phyloP scores from a whole-genome alignment of 2,797 vertebrate genomes.

The Coluber constrictor region DNA sequence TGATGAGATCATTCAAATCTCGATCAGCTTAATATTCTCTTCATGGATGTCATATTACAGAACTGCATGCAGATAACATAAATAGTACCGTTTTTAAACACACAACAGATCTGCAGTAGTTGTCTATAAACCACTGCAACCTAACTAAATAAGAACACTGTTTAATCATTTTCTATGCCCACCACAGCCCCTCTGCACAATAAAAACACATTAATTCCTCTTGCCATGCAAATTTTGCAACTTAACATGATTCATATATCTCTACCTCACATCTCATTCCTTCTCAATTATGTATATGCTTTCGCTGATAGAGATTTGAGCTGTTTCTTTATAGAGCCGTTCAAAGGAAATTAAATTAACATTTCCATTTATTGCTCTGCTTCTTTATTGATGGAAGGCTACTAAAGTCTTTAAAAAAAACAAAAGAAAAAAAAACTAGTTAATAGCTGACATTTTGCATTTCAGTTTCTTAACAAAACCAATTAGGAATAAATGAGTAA shows the following conservation, averaged over 20 bases:
- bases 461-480: background rate
- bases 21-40: background rate
- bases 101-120: background rate
- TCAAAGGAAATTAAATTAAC: constrained; percentile 18
- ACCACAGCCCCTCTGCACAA: background rate
- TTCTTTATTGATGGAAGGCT: background rate
- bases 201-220: background rate
- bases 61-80: background rate
- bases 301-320: background rate
- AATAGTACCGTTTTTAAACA: background rate
- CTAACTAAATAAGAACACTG: background rate
- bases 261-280: background rate
- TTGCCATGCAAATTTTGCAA: background rate
- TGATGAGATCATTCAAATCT: background rate
- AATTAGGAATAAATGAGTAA: background rate
- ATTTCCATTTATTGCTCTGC: background rate
- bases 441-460: background rate
- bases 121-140: background rate
- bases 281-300: background rate
- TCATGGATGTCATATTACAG: background rate
- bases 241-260: constrained; percentile 1
- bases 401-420: background rate
- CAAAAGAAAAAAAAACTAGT: background rate
- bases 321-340: background rate
- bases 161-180: background rate